Evolutionary conservation across 2,113 vertebrate species (phyloP).

Genomic region (Bungarus multicinctus): DNA sequence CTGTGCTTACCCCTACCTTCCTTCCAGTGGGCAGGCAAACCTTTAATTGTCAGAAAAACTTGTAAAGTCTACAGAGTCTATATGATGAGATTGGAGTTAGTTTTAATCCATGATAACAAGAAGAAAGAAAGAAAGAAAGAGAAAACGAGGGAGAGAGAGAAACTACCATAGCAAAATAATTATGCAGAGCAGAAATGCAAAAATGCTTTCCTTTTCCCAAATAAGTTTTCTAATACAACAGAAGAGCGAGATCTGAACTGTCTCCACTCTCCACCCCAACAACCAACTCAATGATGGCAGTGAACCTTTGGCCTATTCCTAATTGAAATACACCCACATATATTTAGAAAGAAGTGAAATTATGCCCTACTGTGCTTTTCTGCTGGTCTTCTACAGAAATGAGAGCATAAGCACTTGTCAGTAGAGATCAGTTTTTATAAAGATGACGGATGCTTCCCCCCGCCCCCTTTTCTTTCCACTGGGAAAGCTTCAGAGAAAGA

Average conservation of each 20-base stretch:
- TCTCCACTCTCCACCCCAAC: neutral
- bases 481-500: slow-evolving; percentile 50
- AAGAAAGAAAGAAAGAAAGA: neutral
- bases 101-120: neutral
- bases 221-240: neutral
- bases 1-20: neutral
- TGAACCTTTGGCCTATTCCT: neutral
- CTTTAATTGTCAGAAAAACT: neutral
- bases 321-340: neutral
- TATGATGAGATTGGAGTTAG: neutral
- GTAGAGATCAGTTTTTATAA: neutral
- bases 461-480: neutral
- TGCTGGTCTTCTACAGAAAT: neutral
- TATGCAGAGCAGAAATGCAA: neutral
- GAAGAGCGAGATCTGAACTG: neutral
- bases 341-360: neutral
- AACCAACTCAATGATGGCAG: neutral
- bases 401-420: neutral
- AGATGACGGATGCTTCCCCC: neutral
- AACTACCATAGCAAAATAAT: neutral
- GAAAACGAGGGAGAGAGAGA: neutral
- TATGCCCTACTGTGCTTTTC: neutral
- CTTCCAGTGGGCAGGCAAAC: neutral
- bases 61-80: neutral
- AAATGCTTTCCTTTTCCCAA: neutral